These are phyloP conservation scores for Chelonus insularis DNA, from an alignment of 1,140 invertebrate species.

Conservation along the genomic window DNA sequence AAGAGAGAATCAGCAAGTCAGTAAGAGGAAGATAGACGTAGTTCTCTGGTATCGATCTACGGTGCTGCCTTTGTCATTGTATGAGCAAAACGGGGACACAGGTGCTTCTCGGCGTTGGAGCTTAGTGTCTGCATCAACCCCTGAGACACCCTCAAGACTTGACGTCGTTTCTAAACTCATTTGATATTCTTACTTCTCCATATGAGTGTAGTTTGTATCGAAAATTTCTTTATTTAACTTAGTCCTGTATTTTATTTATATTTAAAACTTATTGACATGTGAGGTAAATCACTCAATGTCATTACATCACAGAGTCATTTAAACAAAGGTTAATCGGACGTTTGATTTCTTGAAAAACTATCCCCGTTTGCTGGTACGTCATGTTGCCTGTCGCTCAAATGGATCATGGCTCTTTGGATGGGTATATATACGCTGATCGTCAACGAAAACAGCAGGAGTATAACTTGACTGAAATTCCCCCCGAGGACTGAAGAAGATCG, in stretches of 20 bases:
- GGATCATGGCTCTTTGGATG: not conserved
- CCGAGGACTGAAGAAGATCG: conserved; percentile 9
- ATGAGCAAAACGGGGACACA: conserved; percentile 47
- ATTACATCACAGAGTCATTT: conserved; percentile 3
- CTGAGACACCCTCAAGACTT: conserved; percentile 37
- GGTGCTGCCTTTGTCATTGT: conserved; percentile 39
- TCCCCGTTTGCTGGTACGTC: conserved; percentile 10
- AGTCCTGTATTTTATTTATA: too few relatives aligned
- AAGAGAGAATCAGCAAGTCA: conserved; percentile 25
- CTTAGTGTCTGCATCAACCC: conserved; percentile 47
- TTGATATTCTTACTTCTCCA: not conserved
- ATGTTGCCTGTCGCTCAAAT: conserved; percentile 18
- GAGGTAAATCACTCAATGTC: conserved; percentile 6
- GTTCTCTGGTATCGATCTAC: conserved; percentile 48
- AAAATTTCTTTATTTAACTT: not conserved
- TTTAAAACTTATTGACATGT: not conserved
- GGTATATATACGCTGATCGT: not conserved
- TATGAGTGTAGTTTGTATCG: not conserved
- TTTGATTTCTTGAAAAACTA: conserved; percentile 20
- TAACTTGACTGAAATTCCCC: conserved; percentile 12
- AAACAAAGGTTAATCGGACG: conserved; percentile 19
- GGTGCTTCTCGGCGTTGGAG: conserved; percentile 49
- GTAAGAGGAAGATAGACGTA: conserved; percentile 22
- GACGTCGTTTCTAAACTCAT: conserved; percentile 33
- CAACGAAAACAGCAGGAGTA: conserved; percentile 6